These are phyloP conservation scores for Cabera pusaria DNA, from an alignment of 2,888 invertebrate species.

Conservation along the genomic window DNA sequence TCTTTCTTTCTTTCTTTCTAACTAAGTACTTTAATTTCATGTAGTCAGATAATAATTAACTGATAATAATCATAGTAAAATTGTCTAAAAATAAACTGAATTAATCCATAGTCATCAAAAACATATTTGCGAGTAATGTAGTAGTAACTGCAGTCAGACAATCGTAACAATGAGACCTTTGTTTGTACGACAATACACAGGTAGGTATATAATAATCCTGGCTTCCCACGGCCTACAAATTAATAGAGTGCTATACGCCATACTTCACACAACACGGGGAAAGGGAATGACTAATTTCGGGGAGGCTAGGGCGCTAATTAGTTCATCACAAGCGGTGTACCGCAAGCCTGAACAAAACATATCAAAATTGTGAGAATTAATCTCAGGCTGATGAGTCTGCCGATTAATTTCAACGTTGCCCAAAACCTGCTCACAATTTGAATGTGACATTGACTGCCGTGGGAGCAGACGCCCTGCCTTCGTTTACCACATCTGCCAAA, in stretches of 20 bases:
- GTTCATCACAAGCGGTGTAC: conserved; percentile 12
- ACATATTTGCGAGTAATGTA: conserved; percentile 25
- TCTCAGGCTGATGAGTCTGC: conserved; percentile 22
- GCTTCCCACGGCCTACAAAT: conserved; percentile 28
- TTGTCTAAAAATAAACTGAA: no score
- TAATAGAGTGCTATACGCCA: conserved; percentile 16
- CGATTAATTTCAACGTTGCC: conserved; percentile 48
- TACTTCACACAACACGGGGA: conserved; percentile 22
- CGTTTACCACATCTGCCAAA: conserved; percentile 46
- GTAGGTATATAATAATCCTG: conserved; percentile 24
- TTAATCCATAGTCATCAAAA: conserved; percentile 29
- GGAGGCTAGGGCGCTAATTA: conserved; percentile 6
- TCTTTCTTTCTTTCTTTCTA: no score
- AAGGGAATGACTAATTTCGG: conserved; percentile 11
- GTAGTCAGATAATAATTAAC: not conserved
- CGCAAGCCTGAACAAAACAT: conserved; percentile 16
- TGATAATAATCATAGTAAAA: no score
- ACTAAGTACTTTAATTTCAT: no score
- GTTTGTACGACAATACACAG: conserved; percentile 35
- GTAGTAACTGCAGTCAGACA: conserved; percentile 30
- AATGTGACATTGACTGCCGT: conserved; percentile 66
- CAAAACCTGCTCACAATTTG: conserved; percentile 50
- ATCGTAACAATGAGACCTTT: conserved; percentile 41
- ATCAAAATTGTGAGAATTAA: conserved; percentile 18
- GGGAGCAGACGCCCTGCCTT: conserved; percentile 48